Conservation (phyloP, 2,888 invertebrate genomes). For the Polydrusus cervinus region DNA sequence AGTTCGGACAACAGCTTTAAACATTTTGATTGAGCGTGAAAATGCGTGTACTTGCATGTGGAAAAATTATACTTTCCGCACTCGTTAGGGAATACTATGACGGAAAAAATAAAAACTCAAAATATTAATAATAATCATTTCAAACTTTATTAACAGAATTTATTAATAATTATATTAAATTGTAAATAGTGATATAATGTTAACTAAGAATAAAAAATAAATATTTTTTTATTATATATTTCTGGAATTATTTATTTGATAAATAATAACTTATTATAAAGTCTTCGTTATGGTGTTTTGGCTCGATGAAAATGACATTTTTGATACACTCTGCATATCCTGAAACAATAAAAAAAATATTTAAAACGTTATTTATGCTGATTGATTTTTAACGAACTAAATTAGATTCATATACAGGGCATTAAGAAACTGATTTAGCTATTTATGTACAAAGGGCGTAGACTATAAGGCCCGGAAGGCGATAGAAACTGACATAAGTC, state of each 20-base stretch:
- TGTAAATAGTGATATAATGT: conserved; percentile 53
- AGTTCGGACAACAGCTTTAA: too few species aligned
- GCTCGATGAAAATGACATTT: conserved; percentile 67
- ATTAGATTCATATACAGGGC: too few species aligned
- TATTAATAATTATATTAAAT: conserved; percentile 48
- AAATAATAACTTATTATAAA: conserved; percentile 63
- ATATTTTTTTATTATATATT: conserved; percentile 55
- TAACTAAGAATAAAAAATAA: conserved; percentile 56
- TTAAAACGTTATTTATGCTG: conserved; percentile 8
- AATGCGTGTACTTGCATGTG: too few species aligned
- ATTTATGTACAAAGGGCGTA: too few species aligned
- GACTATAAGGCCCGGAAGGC: too few species aligned
- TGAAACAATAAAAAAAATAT: conserved; percentile 56
- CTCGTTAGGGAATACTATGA: too few species aligned
- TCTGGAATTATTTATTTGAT: conserved; percentile 52
- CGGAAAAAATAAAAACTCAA: not conserved
- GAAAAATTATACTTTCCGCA: too few species aligned
- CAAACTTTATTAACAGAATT: conserved; percentile 53
- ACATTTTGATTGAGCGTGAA: too few species aligned
- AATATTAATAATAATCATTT: conserved; percentile 37
- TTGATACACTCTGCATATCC: conserved; percentile 63
- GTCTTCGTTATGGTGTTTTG: conserved; percentile 71
- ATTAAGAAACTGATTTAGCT: too few species aligned
- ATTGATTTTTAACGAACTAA: too few species aligned
- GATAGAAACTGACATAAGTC: too few species aligned